Percentiles rank a stretch among this genome's conserved stretches.
phyloP scores from a whole-genome alignment of 2,113 vertebrate species.

The Thamnophis sirtalis region DNA sequence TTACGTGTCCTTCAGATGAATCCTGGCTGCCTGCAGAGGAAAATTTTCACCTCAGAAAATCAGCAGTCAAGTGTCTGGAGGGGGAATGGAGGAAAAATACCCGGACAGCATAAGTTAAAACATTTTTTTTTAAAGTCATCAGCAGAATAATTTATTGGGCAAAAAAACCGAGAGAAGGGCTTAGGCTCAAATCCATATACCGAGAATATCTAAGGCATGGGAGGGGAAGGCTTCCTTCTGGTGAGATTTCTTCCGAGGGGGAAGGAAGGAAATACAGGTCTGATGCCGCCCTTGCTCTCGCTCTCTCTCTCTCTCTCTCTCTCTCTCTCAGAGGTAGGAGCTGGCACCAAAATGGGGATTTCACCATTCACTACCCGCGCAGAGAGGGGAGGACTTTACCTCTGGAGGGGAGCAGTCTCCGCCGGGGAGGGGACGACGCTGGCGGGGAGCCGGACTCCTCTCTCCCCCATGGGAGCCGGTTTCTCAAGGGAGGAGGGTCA shows the following conservation, averaged over 20 bases:
- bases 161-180: slow-evolving; percentile 54
- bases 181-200: slow-evolving; percentile 47
- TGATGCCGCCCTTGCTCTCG: slow-evolving; percentile 27
- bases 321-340: background rate
- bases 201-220: slow-evolving; percentile 1
- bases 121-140: background rate
- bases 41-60: slow-evolving; percentile 62
- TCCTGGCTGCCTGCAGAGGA: slow-evolving; percentile 54
- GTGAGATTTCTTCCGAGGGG: background rate
- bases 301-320: too few relatives aligned
- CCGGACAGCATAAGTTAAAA: background rate
- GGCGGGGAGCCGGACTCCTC: slow-evolving; percentile 66
- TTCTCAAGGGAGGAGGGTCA: slow-evolving; percentile 41
- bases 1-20: slow-evolving; percentile 58
- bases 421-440: slow-evolving; percentile 56
- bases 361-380: slow-evolving; percentile 44
- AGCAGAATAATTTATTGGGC: slow-evolving; percentile 43
- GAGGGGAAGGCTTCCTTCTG: background rate
- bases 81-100: slow-evolving; percentile 5
- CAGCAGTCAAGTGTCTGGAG: slow-evolving; percentile 49
- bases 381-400: slow-evolving; percentile 58
- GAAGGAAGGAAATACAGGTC: background rate
- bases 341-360: background rate
- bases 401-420: slow-evolving; percentile 63
- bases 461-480: slow-evolving; percentile 76